phyloP scores from a whole-genome alignment of 2,113 vertebrate species.

The Steatornis caripensis region DNA sequence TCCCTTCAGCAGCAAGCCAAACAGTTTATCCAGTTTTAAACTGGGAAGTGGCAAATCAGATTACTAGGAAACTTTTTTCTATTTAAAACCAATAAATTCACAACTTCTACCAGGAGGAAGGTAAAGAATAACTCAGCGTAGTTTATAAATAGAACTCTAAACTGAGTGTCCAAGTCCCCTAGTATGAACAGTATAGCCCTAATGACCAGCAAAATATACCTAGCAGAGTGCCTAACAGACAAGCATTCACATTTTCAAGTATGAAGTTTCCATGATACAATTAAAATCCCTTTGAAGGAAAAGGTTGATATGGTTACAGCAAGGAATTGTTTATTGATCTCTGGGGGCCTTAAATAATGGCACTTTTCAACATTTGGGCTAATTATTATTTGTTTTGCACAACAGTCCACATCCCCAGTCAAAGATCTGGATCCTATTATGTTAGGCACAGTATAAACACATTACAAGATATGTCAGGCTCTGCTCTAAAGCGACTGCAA shows the following conservation, averaged over 20 bases:
- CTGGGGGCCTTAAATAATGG: background rate
- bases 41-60: background rate
- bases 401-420: background rate
- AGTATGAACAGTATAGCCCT: background rate
- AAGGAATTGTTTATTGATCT: background rate
- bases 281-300: background rate
- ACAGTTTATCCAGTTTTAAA: background rate
- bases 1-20: background rate
- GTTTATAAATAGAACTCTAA: background rate
- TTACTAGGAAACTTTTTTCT: background rate
- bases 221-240: background rate
- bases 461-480: background rate
- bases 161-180: background rate
- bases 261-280: background rate
- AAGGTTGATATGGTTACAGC: background rate
- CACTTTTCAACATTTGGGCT: background rate
- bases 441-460: constrained; percentile 5
- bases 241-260: background rate
- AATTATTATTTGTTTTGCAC: background rate
- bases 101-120: background rate
- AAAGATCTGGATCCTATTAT: constrained; percentile 23
- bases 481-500: background rate
- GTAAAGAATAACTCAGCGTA: background rate
- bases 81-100: background rate
- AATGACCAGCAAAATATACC: background rate